Base-by-base conservation (phyloP, 2,113 vertebrate species). In the Megaceryle torquata region DNA sequence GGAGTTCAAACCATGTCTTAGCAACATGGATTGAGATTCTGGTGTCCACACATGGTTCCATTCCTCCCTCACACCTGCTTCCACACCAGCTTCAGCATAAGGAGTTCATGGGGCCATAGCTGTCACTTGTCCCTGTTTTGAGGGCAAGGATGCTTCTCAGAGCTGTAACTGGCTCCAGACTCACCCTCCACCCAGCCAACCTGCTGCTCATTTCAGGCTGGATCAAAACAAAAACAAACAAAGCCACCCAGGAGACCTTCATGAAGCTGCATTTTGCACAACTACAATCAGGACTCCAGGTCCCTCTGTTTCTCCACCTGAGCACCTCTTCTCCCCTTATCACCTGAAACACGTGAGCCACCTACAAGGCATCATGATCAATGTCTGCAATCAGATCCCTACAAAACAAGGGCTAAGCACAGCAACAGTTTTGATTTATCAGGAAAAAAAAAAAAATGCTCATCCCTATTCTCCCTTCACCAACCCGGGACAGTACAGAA, bases 201-300 rank as follows among this genome's bases (percentile, higher is more conserved):
- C 29, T 65, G 28, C 59, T 35, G 46, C 68, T 70, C 22, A 7
- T 29, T 59, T 51, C 53, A 56, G 25, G 22, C 33, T 71, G 33
- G 43, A 95, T 81, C 64, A 81, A 70, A 57, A 51, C 25, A 37
- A 51, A 44, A 33, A 56, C 15, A 37, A 92, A 72, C 61, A 82
- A 71, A 50, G 17, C 9, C 19, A 51, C 11, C 50, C 24, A 63
- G n/a, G 65, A 91, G 70, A 72, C 65, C n/a, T 75, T 50, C 4
- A 11, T 2, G 31, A 87, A 33, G 10, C 69, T 35, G 31, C 2
- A 0, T 28, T 78, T 43, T 1, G 0, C 46, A 65, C 48, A 64
- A 2, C 26, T n/a, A 33, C 69, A 43, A 4, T 11, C 37, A 26
- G 15, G 35, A 24, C 57, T 56, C 28, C 33, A 13, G n/a, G 24